phyloP scores from a whole-genome alignment of 2,113 vertebrate genomes.

The Callocephalon fimbriatum region DNA sequence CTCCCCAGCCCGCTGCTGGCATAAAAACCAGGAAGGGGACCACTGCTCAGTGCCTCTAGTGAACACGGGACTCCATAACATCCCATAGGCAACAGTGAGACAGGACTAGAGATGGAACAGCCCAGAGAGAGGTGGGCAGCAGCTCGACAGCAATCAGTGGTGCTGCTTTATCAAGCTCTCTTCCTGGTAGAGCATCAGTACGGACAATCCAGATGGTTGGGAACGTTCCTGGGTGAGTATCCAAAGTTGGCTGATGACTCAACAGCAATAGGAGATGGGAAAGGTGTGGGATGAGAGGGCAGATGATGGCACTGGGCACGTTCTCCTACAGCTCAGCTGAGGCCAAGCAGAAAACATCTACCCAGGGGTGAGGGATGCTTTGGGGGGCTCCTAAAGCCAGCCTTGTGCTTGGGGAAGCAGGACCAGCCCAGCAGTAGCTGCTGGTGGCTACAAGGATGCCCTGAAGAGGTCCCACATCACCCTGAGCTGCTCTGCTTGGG shows the following conservation, averaged over 20 bases:
- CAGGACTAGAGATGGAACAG: neutral
- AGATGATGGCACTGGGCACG: neutral
- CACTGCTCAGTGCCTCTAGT: neutral
- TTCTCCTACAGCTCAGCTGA: neutral
- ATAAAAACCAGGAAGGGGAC: neutral
- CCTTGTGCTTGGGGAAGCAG: neutral
- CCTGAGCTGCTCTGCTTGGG: neutral
- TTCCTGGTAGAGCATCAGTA: neutral
- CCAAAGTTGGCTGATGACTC: neutral
- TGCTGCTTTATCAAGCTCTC: neutral
- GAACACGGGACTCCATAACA: neutral
- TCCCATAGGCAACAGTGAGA: neutral
- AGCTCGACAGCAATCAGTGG: neutral
- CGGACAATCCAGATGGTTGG: accelerated
- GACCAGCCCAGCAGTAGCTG: neutral
- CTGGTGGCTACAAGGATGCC: neutral
- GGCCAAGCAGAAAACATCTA: neutral
- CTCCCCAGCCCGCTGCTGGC: accelerated
- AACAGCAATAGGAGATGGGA: neutral
- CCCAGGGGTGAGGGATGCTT: neutral
- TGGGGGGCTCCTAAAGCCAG: neutral
- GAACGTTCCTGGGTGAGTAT: neutral
- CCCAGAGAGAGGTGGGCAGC: conserved; percentile 4
- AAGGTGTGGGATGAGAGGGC: neutral
- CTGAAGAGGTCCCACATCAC: accelerated